phyloP scores from a whole-genome alignment of 2,113 vertebrate species.

The Lepisosteus osseus region DNA sequence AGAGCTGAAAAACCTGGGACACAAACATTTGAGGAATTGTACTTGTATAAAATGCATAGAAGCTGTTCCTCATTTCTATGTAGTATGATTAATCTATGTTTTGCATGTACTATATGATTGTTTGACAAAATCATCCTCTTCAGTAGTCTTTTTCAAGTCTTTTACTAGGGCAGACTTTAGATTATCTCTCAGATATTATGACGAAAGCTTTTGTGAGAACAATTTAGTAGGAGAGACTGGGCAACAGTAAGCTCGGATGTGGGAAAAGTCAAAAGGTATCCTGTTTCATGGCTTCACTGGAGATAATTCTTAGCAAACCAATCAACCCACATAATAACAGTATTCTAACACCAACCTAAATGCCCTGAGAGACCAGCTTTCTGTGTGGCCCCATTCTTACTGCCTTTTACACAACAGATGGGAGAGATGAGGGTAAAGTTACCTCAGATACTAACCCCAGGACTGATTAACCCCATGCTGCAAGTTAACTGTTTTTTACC shows the following conservation, averaged over 20 bases:
- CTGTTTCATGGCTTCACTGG: conserved; percentile 49
- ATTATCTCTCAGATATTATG: background rate
- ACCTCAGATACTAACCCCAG: conserved; percentile 49
- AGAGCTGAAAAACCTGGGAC: too few relatives aligned
- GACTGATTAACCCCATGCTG: conserved; percentile 42
- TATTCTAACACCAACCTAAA: conserved; percentile 54
- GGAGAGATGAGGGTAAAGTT: conserved; percentile 57
- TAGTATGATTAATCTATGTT: too few relatives aligned
- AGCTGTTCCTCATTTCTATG: too few relatives aligned
- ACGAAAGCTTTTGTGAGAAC: background rate
- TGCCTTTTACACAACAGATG: conserved; percentile 61
- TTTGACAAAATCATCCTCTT: background rate
- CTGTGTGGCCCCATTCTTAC: conserved; percentile 68
- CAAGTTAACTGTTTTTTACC: conserved; percentile 30
- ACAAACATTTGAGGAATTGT: too few relatives aligned
- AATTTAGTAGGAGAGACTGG: conserved; percentile 18
- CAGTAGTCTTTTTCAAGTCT: background rate
- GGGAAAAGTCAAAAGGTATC: conserved; percentile 39
- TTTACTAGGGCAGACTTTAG: background rate
- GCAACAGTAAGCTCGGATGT: conserved; percentile 33
- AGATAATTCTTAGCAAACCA: conserved; percentile 58
- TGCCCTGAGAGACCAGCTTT: conserved; percentile 49
- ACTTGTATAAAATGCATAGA: too few relatives aligned
- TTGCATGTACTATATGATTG: too few relatives aligned
- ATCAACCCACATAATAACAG: conserved; percentile 63